Conservation (phyloP, 2,113 vertebrate genomes). For the Falcunculus frontatus region DNA sequence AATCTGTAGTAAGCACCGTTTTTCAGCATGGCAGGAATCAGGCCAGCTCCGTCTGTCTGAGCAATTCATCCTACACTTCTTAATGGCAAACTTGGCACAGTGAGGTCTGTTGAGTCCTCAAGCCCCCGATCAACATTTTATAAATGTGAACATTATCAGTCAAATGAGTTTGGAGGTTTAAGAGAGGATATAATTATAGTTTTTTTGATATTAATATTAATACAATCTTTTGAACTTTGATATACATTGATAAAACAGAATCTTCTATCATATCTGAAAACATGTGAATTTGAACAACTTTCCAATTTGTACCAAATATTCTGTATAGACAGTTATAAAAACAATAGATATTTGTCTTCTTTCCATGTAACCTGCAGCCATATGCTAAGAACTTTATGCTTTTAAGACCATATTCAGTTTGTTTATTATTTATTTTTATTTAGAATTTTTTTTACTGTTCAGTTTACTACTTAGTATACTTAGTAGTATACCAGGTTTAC, state of each 20-base stretch:
- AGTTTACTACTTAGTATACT: neutral
- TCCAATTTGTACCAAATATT: neutral
- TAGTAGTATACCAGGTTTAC: neutral
- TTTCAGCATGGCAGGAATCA: neutral
- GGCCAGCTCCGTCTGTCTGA: neutral
- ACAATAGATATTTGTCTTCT: neutral
- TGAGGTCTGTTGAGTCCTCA: neutral
- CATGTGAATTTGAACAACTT: neutral
- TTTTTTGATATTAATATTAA: neutral
- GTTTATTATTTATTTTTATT: neutral
- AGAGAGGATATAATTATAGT: neutral
- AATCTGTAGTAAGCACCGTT: neutral
- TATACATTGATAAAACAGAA: neutral
- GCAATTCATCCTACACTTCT: rapidly evolving
- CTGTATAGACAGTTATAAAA: neutral
- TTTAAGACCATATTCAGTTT: neutral
- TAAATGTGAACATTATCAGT: neutral
- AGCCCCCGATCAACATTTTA: neutral
- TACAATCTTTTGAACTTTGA: neutral
- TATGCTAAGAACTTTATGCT: neutral
- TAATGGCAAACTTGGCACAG: neutral
- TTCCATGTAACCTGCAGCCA: neutral
- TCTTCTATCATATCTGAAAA: neutral
- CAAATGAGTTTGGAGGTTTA: neutral
- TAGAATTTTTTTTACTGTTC: neutral